Evolutionary conservation across 2,888 invertebrate species (phyloP), one percentile per base, ranked within the genome.

Genomic region (Autographa gamma): DNA sequence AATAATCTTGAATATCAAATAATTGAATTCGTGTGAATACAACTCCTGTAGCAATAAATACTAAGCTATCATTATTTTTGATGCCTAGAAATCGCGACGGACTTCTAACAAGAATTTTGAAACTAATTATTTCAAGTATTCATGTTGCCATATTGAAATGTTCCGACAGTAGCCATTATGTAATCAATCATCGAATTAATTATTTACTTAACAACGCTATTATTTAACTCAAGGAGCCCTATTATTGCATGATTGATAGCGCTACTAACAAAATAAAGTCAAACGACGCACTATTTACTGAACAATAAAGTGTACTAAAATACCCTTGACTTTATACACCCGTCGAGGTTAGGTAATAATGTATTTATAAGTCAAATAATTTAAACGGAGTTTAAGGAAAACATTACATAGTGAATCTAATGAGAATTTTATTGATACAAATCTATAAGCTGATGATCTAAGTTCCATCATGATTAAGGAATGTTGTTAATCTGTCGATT

Each of bases 251-350:
- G 82, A 87, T 85, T 73, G 79, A 87, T 86, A 69, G 79, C 80
- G 74, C 69, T 77, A 77, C 80, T 78, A 79, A 76, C 81, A 71
- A 80, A 77, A 77, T 68, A 63, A 66, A 63, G 59, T 76, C 71
- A 64, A 78, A 69, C 7, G 66, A 63, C 62, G 79, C 82, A 82
- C 74, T 78, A 77, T 86, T 89, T 86, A 78, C 86, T 89, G 88
- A 92, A 93, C 92, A 93, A 93, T 91, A 75, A 83, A 89, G 80
- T 80, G 76, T 75, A 86, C 81, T 75, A 80, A 34, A 80, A 82
- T 54, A 19, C 85, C 93, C 94, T 93, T 94, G 94, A 93, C 92
- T 92, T 93, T 91, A 92, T 66, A 63, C 68, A 66, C 80, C 81
- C 83, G 81, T 79, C 90, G 89, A 93, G 91, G 92, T 86, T 88